A percentile compares a stretch with the other conserved stretches of the same genome.
Evolutionary conservation across 1,140 invertebrate species (phyloP).

Genomic region (Orius laevigatus): DNA sequence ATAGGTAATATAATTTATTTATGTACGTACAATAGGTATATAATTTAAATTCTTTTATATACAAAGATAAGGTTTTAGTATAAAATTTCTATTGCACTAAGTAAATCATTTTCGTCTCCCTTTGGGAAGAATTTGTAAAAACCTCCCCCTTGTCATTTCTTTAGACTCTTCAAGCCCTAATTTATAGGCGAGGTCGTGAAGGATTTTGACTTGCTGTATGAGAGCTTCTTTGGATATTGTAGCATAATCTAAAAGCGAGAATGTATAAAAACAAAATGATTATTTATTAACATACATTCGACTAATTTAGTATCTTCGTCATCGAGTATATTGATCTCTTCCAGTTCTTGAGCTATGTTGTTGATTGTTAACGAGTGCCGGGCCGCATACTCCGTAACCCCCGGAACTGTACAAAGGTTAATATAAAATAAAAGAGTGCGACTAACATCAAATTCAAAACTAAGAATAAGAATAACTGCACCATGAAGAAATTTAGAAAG

Average conservation of each 20-base stretch:
- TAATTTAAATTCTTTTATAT: too few relatives aligned
- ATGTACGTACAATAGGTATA: too few relatives aligned
- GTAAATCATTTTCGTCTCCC: constrained; percentile 13
- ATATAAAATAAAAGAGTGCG: background rate
- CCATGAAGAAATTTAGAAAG: background rate
- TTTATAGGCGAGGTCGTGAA: constrained; percentile 86
- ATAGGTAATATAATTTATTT: too few relatives aligned
- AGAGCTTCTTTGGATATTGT: constrained; percentile 54
- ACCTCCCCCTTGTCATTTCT: constrained; percentile 91
- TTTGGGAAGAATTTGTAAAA: constrained; percentile 54
- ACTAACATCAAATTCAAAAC: constrained; percentile 5
- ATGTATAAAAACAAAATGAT: background rate
- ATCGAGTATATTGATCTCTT: constrained; percentile 22
- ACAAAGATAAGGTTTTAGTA: too few relatives aligned
- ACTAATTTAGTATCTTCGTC: constrained; percentile 30
- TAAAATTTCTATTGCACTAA: background rate
- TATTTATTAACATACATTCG: constrained; percentile 25
- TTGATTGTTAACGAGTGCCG: constrained; percentile 28
- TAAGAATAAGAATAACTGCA: background rate
- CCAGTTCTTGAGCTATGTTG: constrained; percentile 24
- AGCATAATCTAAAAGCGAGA: constrained; percentile 19
- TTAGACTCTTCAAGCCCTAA: constrained; percentile 85
- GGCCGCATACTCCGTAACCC: constrained; percentile 31
- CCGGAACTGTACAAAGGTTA: constrained; percentile 29
- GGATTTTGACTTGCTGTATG: constrained; percentile 77